Percentiles rank a stretch among this genome's conserved stretches.
These are phyloP conservation scores for Stratiomys singularior DNA, from an alignment of 2,888 invertebrate species.

Conservation along the genomic window DNA sequence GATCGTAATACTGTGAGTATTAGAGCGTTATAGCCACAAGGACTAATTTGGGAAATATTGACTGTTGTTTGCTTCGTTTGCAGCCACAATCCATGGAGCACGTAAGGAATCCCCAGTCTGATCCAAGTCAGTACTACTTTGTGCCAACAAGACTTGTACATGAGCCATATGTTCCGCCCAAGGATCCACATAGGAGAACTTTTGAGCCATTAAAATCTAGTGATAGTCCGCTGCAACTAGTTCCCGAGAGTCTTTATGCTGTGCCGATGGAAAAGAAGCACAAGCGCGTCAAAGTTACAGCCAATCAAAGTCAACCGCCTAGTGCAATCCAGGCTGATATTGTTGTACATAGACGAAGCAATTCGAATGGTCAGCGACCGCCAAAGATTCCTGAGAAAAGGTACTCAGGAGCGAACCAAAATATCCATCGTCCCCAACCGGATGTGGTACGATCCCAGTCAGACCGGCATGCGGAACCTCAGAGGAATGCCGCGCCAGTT, in stretches of 20 bases:
- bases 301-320: not conserved
- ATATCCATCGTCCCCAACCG: not conserved
- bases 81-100: slow-evolving; percentile 29
- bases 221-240: slow-evolving; percentile 2
- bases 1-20: slow-evolving; percentile 9
- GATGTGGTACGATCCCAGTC: slow-evolving; percentile 28
- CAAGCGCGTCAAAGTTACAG: not conserved
- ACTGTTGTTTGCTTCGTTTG: not conserved
- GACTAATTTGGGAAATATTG: too few relatives aligned
- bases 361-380: not conserved
- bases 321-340: slow-evolving; percentile 4
- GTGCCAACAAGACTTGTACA: slow-evolving; percentile 22
- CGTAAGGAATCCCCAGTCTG: not conserved
- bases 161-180: not conserved
- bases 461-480: not conserved
- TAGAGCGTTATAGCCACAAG: not conserved
- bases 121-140: slow-evolving; percentile 34
- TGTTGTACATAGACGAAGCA: slow-evolving; percentile 5
- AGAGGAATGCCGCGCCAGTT: not conserved
- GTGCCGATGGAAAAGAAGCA: slow-evolving; percentile 14
- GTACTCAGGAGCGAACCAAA: slow-evolving; percentile 4
- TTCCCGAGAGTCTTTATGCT: slow-evolving; percentile 12
- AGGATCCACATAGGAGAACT: not conserved
- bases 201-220: slow-evolving; percentile 28
- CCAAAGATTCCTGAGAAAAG: slow-evolving; percentile 21